These are phyloP conservation scores for Morinoia aosen DNA, from an alignment of 2,888 invertebrate genomes.

Conservation along the genomic window DNA sequence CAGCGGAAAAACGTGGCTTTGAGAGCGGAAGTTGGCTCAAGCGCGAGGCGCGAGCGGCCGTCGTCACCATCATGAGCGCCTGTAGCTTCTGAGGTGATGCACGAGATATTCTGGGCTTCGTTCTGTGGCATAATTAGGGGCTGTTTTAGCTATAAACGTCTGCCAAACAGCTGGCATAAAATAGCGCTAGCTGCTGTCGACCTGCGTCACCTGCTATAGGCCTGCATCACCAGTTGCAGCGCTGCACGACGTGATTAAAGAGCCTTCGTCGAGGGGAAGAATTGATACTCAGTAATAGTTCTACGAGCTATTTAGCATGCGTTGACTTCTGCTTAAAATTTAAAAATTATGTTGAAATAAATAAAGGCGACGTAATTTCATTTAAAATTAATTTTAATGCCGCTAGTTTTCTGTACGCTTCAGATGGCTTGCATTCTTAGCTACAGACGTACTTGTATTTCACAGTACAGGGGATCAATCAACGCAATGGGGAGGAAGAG, in stretches of 20 bases:
- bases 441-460: neutral
- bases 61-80: neutral
- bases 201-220: too few species aligned
- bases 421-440: neutral
- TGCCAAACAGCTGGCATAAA: neutral
- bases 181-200: neutral
- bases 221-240: too few species aligned
- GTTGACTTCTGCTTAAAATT: too few species aligned
- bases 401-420: neutral
- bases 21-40: neutral
- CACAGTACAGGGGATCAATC: neutral
- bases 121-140: neutral
- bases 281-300: too few species aligned
- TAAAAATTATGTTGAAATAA: too few species aligned
- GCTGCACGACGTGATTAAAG: too few species aligned
- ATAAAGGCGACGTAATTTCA: too few species aligned
- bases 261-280: too few species aligned
- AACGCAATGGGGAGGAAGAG: neutral
- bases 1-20: neutral
- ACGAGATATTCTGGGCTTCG: neutral
- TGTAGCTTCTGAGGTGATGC: neutral
- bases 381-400: neutral
- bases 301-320: too few species aligned
- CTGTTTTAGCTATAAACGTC: neutral
- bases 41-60: neutral